Percentiles rank a stretch among this genome's conserved stretches.
Conservation (phyloP, 2,888 invertebrate genomes). For the Tethea ocularis region DNA sequence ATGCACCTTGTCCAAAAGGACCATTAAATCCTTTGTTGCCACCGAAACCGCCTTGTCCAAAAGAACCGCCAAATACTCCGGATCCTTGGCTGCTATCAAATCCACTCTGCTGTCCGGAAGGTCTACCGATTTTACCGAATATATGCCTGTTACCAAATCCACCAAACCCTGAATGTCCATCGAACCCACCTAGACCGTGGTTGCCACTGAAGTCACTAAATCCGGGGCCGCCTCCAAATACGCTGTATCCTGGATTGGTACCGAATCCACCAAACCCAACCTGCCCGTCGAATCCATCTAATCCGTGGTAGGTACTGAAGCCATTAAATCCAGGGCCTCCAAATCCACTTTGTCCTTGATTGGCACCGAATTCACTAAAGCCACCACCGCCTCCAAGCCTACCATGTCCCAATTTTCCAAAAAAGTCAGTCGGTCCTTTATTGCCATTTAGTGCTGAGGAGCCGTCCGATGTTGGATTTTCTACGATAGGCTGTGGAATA, state of each 20-base stretch:
- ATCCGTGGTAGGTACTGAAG: background rate
- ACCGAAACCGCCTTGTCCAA: background rate
- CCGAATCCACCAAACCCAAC: constrained; percentile 4
- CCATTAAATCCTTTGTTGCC: background rate
- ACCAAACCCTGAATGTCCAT: background rate
- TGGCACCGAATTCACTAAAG: background rate
- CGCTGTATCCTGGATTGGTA: background rate
- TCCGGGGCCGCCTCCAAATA: background rate
- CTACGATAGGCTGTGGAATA: constrained; percentile 3
- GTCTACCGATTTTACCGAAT: no score
- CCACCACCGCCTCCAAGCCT: background rate
- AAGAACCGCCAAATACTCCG: background rate
- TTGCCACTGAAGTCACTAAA: background rate
- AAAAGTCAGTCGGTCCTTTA: background rate
- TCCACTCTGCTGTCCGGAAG: no score
- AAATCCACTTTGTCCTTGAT: constrained; percentile 2
- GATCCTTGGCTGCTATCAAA: background rate
- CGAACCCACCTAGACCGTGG: background rate
- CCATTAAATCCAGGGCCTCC: background rate
- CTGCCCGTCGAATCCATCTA: background rate
- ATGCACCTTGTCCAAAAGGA: background rate
- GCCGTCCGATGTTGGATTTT: background rate
- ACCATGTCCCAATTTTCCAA: background rate
- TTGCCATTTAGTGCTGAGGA: background rate
- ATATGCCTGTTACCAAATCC: background rate